Conservation (phyloP, 2,888 invertebrate genomes). For the Cancer borealis region DNA sequence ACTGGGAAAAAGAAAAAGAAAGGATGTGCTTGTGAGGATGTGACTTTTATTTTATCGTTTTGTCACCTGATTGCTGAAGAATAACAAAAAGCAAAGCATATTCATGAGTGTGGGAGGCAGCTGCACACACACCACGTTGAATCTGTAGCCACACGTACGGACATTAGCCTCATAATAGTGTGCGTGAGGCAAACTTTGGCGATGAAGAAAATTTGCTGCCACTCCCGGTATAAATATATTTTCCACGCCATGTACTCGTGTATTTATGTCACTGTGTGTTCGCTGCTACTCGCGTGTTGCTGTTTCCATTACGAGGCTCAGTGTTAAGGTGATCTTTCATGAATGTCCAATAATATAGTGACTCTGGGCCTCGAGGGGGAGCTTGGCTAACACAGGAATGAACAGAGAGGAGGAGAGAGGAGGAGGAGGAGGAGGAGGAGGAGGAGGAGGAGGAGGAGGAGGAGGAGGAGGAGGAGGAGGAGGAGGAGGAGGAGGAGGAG, state of each 20-base stretch:
- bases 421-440: neutral
- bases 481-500: neutral
- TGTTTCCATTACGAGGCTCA: neutral
- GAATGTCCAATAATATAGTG: neutral
- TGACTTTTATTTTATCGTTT: neutral
- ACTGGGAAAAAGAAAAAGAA: neutral
- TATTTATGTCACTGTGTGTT: neutral
- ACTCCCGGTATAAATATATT: neutral
- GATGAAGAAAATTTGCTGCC: constrained; percentile 6
- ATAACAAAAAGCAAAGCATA: too few species aligned
- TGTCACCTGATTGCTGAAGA: neutral
- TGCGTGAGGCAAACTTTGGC: constrained; percentile 9
- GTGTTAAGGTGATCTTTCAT: neutral
- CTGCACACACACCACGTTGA: neutral
- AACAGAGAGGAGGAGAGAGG: neutral
- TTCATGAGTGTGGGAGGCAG: too few species aligned
- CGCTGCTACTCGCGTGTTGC: neutral
- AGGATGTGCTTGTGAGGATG: too few species aligned
- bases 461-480: constrained; percentile 11
- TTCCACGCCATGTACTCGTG: neutral
- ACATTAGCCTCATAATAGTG: neutral
- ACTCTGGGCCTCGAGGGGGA: neutral
- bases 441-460: constrained; percentile 12
- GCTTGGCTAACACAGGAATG: neutral
- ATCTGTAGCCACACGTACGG: neutral